A percentile compares a stretch with the other conserved stretches of the same genome.
These are phyloP conservation scores for Acromyrmex charruanus DNA, from an alignment of 1,140 invertebrate species.

Conservation along the genomic window DNA sequence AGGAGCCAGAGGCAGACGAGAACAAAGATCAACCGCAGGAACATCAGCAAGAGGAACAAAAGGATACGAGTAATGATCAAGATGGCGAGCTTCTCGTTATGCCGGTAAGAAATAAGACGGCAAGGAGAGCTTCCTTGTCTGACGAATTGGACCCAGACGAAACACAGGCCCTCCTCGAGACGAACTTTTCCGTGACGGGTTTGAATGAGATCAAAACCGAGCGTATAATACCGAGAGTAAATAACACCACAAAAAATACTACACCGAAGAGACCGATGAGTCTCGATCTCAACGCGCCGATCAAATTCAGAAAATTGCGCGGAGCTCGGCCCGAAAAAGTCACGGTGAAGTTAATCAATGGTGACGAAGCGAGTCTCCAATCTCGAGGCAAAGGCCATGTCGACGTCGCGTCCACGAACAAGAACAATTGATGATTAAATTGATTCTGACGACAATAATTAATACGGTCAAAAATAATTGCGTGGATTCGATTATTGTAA, in stretches of 20 bases:
- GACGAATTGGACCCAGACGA: conserved; percentile 47
- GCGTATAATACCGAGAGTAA: conserved; percentile 67
- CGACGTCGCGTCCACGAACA: conserved; percentile 12
- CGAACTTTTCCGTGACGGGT: conserved; percentile 83
- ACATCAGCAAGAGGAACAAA: conserved; percentile 42
- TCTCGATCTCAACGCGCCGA: conserved; percentile 77
- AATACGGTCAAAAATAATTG: conserved; percentile 7
- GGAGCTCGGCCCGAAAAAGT: conserved; percentile 78
- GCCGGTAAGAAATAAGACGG: conserved; percentile 81
- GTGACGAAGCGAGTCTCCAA: conserved; percentile 48
- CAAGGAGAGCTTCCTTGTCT: conserved; percentile 66
- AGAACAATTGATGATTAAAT: conserved; percentile 22
- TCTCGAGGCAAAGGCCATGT: conserved; percentile 9
- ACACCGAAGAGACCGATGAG: conserved; percentile 79
- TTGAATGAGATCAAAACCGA: conserved; percentile 83
- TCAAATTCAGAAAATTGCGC: conserved; percentile 75
- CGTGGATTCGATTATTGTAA: not conserved
- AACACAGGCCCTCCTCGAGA: conserved; percentile 73
- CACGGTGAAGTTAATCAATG: conserved; percentile 78
- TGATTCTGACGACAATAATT: conserved; percentile 58
- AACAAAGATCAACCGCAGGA: conserved; percentile 81
- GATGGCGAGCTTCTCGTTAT: conserved; percentile 75
- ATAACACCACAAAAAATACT: conserved; percentile 60
- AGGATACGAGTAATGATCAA: conserved; percentile 42
- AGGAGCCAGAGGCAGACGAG: conserved; percentile 69